These are phyloP conservation scores for Vombatus ursinus DNA, from an alignment of 2,113 vertebrate genomes.

Conservation along the genomic window DNA sequence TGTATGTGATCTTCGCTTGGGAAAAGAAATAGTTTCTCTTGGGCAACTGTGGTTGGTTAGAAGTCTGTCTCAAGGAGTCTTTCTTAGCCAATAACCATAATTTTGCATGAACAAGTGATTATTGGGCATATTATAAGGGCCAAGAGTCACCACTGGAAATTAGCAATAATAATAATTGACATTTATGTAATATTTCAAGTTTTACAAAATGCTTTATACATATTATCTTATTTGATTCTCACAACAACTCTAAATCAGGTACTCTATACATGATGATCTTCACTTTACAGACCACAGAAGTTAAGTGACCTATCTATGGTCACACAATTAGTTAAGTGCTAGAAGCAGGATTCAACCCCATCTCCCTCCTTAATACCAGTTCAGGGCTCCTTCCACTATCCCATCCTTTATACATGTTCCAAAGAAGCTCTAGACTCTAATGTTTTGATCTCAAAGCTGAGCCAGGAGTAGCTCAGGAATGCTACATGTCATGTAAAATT, in stretches of 20 bases:
- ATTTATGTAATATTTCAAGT: background rate
- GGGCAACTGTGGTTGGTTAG: slow-evolving; percentile 23
- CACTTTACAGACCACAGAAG: background rate
- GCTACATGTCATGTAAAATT: slow-evolving; percentile 33
- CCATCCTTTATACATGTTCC: background rate
- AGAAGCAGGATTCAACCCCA: background rate
- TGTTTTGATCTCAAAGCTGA: background rate
- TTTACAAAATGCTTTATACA: background rate
- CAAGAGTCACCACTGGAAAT: slow-evolving; percentile 24
- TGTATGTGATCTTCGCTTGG: background rate
- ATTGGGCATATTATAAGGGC: slow-evolving; percentile 41
- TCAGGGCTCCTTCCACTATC: background rate
- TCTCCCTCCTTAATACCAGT: background rate
- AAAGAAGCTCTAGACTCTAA: slow-evolving; percentile 15
- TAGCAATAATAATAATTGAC: background rate
- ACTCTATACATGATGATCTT: background rate
- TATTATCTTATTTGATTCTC: background rate
- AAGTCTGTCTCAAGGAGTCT: slow-evolving; percentile 51
- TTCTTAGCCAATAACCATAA: slow-evolving; percentile 41
- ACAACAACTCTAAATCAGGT: background rate
- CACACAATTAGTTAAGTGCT: background rate
- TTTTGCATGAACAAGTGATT: slow-evolving; percentile 47
- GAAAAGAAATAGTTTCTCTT: slow-evolving; percentile 34
- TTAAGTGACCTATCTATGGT: background rate
- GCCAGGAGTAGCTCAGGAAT: slow-evolving; percentile 12